These are phyloP conservation scores for Euplagia quadripunctaria DNA, from an alignment of 2,888 invertebrate species.

Conservation along the genomic window DNA sequence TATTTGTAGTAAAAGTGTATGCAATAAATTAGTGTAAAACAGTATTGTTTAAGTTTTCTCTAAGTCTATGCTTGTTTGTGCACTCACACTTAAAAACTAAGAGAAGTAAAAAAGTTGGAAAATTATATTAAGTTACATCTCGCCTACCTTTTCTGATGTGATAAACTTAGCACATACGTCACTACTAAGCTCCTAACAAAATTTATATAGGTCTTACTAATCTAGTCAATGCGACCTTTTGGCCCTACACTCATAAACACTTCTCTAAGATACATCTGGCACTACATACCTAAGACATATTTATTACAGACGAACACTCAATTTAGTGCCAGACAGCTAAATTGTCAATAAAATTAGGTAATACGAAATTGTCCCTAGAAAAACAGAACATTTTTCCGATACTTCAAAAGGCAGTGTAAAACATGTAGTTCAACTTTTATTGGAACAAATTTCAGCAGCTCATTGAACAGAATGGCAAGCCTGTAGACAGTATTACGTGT, in stretches of 20 bases:
- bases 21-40: too few species aligned
- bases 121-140: neutral
- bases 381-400: neutral
- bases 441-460: neutral
- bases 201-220: conserved; percentile 2
- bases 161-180: neutral
- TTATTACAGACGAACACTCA: conserved; percentile 12
- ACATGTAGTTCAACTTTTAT: neutral
- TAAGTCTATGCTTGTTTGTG: too few species aligned
- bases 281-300: conserved; percentile 18
- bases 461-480: neutral
- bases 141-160: neutral
- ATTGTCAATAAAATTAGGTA: conserved; percentile 27
- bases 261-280: conserved; percentile 1
- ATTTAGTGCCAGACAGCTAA: conserved; percentile 29
- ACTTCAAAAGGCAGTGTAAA: neutral
- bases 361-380: conserved; percentile 16
- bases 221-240: conserved; percentile 5
- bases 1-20: too few species aligned
- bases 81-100: too few species aligned
- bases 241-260: conserved; percentile 17
- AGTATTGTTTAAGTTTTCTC: too few species aligned
- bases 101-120: neutral
- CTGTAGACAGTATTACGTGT: too few species aligned
- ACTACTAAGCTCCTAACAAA: neutral